Base-by-base conservation (phyloP, 2,797 vertebrate genomes). In the Tarsius wallacei region DNA sequence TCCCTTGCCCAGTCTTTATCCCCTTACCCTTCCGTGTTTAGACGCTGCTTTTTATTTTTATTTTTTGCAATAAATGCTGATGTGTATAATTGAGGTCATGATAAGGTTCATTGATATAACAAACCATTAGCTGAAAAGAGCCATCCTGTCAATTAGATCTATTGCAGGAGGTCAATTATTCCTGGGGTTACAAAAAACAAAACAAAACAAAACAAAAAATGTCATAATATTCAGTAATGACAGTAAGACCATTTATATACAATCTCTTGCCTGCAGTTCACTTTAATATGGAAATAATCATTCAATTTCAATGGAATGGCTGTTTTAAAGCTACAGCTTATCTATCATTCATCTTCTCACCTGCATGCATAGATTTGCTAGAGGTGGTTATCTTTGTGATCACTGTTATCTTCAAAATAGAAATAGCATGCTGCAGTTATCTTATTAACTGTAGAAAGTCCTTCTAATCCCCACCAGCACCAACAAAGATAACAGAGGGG, bases 301-400 rank as follows among this genome's bases (percentile, higher is more conserved):
- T 97, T 95, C 82, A 96, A 94, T 98, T 96, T 96, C 87, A 57
- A 71, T 87, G 89, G 80, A 97, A 85, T 97, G 98, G 94, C 95
- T 97, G 92, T 91, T 97, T 98, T 96, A 98, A 96, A 98, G 90
- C 70, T 80, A 53, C n/a, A 84, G 86, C 94, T 78, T 96, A 96
- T 95, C 94, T 97, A 57, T 94, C 95, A 84, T 98, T 97, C 95
- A 87, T 98, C 97, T 98, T 95, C 88, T 97, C 91, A 73, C 94
- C 96, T 95, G 91, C 61, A 85, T 87, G 49, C 15, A 78, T 36
- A 24, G 47, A 70, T 86, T 71, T 89, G 81, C 42, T 94, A 61
- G 71, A 78, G 47, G 22, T 96, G 8, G 17, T 33, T 93, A 83
- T 87, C 74, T 80, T 14, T 81, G 53, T 70, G 64, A 88, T 93